These are phyloP conservation scores for Agelastica alni DNA, from an alignment of 2,888 invertebrate genomes.

Conservation along the genomic window DNA sequence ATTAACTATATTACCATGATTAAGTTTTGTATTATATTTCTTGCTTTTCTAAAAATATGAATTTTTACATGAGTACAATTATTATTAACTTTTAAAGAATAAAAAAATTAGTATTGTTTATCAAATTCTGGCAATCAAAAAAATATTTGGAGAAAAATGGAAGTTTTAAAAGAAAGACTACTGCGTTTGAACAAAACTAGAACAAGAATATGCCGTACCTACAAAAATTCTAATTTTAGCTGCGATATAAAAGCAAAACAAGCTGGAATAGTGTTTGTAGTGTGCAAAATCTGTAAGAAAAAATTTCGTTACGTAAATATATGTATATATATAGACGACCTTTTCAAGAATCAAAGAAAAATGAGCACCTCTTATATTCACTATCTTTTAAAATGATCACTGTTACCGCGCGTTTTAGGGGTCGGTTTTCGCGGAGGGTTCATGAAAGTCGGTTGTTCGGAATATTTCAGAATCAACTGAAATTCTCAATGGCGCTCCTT, in stretches of 20 bases:
- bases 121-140: too few relatives aligned
- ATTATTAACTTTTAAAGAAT: too few relatives aligned
- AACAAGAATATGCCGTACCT: conserved; percentile 1
- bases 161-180: too few relatives aligned
- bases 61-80: too few relatives aligned
- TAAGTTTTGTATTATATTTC: too few relatives aligned
- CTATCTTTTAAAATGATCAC: conserved; percentile 3
- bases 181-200: neutral
- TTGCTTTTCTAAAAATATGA: too few relatives aligned
- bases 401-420: conserved; percentile 4
- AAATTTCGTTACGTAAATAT: conserved; percentile 16
- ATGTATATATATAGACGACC: too few relatives aligned
- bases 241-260: conserved; percentile 11
- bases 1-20: too few relatives aligned
- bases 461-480: conserved; percentile 19
- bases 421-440: conserved; percentile 11
- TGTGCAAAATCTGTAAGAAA: conserved; percentile 13
- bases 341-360: conserved; percentile 2
- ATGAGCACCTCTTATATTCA: conserved; percentile 17
- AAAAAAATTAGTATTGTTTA: too few relatives aligned
- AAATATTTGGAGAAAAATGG: too few relatives aligned
- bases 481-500: conserved; percentile 24
- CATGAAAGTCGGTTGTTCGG: conserved; percentile 14
- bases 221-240: conserved; percentile 12
- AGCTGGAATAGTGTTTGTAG: conserved; percentile 13